Evolutionary conservation across 2,888 invertebrate species (phyloP).

Genomic region (Neoascia interrupta): DNA sequence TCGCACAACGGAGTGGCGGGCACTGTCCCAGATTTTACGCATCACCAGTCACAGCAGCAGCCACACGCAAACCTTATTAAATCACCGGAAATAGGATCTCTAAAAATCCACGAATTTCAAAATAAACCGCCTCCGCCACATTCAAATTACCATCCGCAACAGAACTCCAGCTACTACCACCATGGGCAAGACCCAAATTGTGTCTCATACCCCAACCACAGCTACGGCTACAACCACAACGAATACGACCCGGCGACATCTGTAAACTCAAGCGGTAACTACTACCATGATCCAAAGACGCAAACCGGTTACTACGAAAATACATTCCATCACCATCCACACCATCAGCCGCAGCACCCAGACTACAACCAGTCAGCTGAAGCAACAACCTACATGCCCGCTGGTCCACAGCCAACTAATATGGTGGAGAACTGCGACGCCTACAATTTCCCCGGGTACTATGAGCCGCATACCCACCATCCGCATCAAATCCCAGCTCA

Average conservation of each 20-base stretch:
- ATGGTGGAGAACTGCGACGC: constrained; percentile 76
- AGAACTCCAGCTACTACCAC: constrained; percentile 76
- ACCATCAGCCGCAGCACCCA: constrained; percentile 60
- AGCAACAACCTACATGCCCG: constrained; percentile 46
- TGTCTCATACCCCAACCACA: constrained; percentile 72
- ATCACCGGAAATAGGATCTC: constrained; percentile 70
- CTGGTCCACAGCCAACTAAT: constrained; percentile 46
- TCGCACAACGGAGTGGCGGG: constrained; percentile 45
- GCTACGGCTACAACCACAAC: constrained; percentile 72
- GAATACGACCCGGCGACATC: constrained; percentile 74
- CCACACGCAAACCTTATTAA: constrained; percentile 70
- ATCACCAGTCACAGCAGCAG: constrained; percentile 71
- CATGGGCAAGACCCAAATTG: constrained; percentile 73
- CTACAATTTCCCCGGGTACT: constrained; percentile 75
- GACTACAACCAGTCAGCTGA: constrained; percentile 55
- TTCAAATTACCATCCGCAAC: constrained; percentile 75
- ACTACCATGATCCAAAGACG: constrained; percentile 76
- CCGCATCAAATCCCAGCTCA: constrained; percentile 79
- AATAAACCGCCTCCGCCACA: constrained; percentile 68
- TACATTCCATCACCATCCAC: constrained; percentile 71
- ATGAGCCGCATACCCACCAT: constrained; percentile 71
- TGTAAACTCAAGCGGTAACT: constrained; percentile 74
- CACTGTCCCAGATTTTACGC: constrained; percentile 41
- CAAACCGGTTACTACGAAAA: constrained; percentile 77
- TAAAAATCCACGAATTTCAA: constrained; percentile 73